phyloP scores from a whole-genome alignment of 1,140 invertebrate genomes.

The Pinna nobilis region DNA sequence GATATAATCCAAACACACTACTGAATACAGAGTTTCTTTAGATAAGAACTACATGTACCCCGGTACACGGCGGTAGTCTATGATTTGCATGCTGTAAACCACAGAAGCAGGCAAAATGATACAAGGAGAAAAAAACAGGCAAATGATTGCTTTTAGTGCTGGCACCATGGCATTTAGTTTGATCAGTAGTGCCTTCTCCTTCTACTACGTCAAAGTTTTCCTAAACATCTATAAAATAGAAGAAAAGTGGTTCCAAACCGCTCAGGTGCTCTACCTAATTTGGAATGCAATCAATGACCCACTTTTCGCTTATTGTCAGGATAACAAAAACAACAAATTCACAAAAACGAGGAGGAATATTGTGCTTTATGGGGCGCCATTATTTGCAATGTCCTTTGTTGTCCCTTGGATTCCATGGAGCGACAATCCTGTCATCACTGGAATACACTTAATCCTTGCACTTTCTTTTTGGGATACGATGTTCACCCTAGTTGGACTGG shows the following conservation, averaged over 20 bases:
- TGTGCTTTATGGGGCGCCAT: constrained; percentile 73
- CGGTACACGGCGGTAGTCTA: too few species aligned
- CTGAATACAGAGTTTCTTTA: too few species aligned
- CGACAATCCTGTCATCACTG: constrained; percentile 31
- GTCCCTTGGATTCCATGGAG: constrained; percentile 75
- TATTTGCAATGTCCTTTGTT: constrained; percentile 73
- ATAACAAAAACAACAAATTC: constrained; percentile 62
- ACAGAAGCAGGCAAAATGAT: too few species aligned
- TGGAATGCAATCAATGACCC: constrained; percentile 77
- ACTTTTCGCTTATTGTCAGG: constrained; percentile 74
- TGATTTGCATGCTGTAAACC: too few species aligned
- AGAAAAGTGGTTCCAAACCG: constrained; percentile 74
- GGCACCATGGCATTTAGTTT: constrained; percentile 52
- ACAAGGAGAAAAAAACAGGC: too few species aligned
- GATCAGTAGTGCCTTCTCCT: constrained; percentile 57
- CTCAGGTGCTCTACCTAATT: constrained; percentile 73
- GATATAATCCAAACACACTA: too few species aligned
- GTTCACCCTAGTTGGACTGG: constrained; percentile 74
- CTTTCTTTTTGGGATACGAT: constrained; percentile 76
- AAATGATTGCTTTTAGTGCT: constrained; percentile 52
- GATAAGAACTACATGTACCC: too few species aligned
- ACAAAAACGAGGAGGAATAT: constrained; percentile 69
- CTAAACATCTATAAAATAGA: constrained; percentile 74
- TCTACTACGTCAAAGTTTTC: constrained; percentile 74
- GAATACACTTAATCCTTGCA: constrained; percentile 73